These are phyloP conservation scores for Colius striatus DNA, from an alignment of 2,113 vertebrate species.

Conservation along the genomic window DNA sequence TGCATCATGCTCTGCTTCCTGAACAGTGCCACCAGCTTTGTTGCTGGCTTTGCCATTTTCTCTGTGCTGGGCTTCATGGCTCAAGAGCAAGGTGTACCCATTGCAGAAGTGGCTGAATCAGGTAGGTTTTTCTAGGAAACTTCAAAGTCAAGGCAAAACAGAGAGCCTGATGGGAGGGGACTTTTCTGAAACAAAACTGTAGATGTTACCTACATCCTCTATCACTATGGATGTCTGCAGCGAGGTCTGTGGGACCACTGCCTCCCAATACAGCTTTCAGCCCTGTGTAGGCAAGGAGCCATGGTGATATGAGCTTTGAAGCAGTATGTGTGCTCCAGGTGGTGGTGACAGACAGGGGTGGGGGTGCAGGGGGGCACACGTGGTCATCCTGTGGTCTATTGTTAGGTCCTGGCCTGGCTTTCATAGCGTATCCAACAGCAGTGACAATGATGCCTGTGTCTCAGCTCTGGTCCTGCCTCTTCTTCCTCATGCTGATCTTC, in stretches of 20 bases:
- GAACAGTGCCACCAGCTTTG: conserved; percentile 87
- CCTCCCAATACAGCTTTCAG: neutral
- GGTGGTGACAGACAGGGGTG: neutral
- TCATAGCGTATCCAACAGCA: conserved; percentile 86
- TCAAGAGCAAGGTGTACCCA: conserved; percentile 57
- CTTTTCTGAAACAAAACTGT: neutral
- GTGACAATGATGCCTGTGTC: conserved; percentile 87
- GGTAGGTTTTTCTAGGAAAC: conserved; percentile 65
- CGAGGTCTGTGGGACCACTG: neutral
- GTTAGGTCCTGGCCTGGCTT: conserved; percentile 87
- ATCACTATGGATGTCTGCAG: neutral
- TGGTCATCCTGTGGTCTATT: neutral
- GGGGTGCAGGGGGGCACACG: no score
- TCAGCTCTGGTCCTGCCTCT: conserved; percentile 90
- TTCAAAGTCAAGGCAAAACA: neutral
- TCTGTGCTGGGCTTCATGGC: conserved; percentile 88
- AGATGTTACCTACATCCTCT: neutral
- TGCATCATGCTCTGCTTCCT: conserved; percentile 86
- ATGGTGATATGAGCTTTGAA: neutral
- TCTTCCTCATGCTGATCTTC: conserved; percentile 94
- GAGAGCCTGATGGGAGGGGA: neutral
- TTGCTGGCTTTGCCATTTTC: conserved; percentile 89
- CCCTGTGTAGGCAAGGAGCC: neutral
- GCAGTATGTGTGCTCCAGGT: neutral
- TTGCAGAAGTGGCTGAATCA: conserved; percentile 72